These are phyloP conservation scores for Monopterus albus DNA, from an alignment of 2,113 vertebrate species.

Conservation along the genomic window DNA sequence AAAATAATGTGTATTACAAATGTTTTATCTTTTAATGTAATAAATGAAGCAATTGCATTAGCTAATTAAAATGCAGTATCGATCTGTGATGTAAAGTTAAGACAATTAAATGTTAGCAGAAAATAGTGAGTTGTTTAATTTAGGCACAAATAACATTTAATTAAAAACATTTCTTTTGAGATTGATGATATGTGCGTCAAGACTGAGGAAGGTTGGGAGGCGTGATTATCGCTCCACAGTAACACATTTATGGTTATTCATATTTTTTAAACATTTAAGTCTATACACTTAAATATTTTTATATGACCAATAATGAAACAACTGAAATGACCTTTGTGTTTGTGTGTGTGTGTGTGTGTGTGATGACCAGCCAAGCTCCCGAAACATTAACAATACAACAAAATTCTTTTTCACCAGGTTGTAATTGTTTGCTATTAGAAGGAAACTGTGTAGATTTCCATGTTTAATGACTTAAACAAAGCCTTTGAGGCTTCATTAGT, in stretches of 20 bases:
- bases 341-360: too few species aligned
- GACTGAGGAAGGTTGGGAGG: background rate
- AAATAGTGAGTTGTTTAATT: background rate
- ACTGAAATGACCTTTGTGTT: too few species aligned
- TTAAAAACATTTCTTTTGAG: background rate
- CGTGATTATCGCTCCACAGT: background rate
- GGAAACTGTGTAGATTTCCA: slow-evolving; percentile 52
- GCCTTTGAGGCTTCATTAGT: slow-evolving; percentile 68
- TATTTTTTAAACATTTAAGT: background rate
- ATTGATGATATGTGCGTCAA: background rate
- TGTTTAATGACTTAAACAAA: slow-evolving; percentile 70
- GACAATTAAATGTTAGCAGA: background rate
- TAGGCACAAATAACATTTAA: background rate
- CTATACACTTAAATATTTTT: background rate
- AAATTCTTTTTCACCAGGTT: slow-evolving; percentile 30
- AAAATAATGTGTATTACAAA: background rate
- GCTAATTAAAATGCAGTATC: background rate
- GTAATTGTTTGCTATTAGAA: slow-evolving; percentile 64
- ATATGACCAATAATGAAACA: background rate
- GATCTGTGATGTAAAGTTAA: background rate
- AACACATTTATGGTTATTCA: background rate
- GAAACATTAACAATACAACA: slow-evolving; percentile 16
- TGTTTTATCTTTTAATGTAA: background rate
- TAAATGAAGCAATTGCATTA: background rate
- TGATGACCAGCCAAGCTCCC: too few species aligned